Percentiles rank a stretch among this genome's conserved stretches.
phyloP scores from a whole-genome alignment of 2,113 vertebrate genomes.

The Mus pahari region DNA sequence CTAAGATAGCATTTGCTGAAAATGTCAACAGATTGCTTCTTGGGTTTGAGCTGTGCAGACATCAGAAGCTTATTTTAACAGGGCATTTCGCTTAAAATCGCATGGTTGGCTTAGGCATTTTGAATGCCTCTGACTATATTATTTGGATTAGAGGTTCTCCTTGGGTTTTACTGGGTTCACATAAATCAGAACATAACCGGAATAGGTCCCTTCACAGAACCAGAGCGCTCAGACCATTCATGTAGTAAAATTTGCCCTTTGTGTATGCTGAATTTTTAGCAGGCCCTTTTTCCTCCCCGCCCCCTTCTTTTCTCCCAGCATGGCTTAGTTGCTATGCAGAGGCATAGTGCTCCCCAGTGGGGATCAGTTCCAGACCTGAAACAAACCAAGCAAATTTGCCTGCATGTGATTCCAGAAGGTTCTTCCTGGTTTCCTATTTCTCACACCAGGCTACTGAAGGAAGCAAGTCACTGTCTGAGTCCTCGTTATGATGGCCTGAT shows the following conservation, averaged over 20 bases:
- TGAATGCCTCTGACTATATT: constrained; percentile 83
- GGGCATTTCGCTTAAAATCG: constrained; percentile 83
- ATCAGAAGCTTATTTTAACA: constrained; percentile 83
- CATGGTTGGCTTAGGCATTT: constrained; percentile 81
- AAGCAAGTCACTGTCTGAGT: constrained; percentile 55
- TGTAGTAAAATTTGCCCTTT: constrained; percentile 84
- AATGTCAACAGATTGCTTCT: constrained; percentile 84
- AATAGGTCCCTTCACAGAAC: constrained; percentile 65
- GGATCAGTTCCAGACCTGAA: constrained; percentile 86
- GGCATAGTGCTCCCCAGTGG: constrained; percentile 77
- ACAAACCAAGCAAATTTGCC: constrained; percentile 78
- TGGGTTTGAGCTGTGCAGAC: constrained; percentile 77
- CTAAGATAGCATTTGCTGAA: constrained; percentile 81
- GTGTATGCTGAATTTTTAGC: constrained; percentile 53
- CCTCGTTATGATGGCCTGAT: background rate
- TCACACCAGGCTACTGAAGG: constrained; percentile 61
- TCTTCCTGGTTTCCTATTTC: constrained; percentile 76
- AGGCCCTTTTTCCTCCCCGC: too few relatives aligned
- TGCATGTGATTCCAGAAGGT: constrained; percentile 76
- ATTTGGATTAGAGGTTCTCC: constrained; percentile 83
- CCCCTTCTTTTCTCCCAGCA: background rate
- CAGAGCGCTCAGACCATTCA: constrained; percentile 78
- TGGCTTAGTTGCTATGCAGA: constrained; percentile 86
- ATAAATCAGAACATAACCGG: constrained; percentile 80
- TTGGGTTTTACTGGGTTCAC: constrained; percentile 83